phyloP scores from a whole-genome alignment of 2,113 vertebrate species.

The Percina caprodes region DNA sequence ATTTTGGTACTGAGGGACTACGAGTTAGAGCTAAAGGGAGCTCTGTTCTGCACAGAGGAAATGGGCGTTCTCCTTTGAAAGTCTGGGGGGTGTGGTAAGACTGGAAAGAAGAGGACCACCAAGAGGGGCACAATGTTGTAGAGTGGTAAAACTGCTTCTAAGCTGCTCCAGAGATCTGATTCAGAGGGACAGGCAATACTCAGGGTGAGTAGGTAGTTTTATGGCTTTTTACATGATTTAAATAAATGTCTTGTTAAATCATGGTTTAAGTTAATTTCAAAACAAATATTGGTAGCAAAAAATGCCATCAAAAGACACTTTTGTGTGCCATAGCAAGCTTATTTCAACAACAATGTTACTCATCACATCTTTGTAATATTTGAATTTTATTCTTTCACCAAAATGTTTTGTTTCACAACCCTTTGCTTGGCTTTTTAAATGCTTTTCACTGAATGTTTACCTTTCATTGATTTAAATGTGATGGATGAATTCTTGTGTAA shows the following conservation, averaged over 20 bases:
- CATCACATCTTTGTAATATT: neutral
- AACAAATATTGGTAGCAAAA: neutral
- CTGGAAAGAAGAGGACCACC: slow-evolving; percentile 62
- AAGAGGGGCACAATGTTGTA: slow-evolving; percentile 46
- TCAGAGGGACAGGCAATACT: slow-evolving; percentile 32
- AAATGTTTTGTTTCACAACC: neutral
- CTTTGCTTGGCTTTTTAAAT: neutral
- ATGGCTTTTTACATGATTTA: slow-evolving; percentile 7
- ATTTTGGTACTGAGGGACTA: slow-evolving; percentile 55
- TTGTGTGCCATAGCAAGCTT: neutral
- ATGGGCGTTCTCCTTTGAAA: slow-evolving; percentile 78
- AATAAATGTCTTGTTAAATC: neutral
- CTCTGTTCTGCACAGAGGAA: slow-evolving; percentile 80
- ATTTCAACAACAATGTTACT: neutral
- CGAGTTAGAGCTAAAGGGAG: slow-evolving; percentile 62
- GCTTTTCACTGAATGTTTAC: neutral
- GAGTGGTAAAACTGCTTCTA: slow-evolving; percentile 33
- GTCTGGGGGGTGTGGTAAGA: slow-evolving; percentile 64
- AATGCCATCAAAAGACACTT: neutral
- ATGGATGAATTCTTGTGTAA: slow-evolving; percentile 56
- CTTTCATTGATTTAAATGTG: neutral
- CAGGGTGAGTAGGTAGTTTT: slow-evolving; percentile 48
- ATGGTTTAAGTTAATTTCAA: neutral
- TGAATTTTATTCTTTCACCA: neutral
- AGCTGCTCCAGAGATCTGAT: slow-evolving; percentile 28